Evolutionary conservation across 2,888 invertebrate species (phyloP).

Genomic region (Dione juno): DNA sequence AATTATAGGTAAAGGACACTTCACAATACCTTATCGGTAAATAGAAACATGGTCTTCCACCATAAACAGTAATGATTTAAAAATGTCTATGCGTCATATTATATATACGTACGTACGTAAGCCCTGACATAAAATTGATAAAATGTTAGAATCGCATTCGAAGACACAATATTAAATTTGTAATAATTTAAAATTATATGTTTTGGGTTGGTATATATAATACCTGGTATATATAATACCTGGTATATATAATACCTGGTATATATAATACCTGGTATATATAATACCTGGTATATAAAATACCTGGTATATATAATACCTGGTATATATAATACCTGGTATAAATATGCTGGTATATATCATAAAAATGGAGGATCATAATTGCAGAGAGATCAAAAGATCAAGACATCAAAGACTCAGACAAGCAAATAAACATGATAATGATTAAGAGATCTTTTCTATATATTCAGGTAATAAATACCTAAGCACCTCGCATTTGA

Average conservation of each 20-base stretch:
- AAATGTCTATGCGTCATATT: slow-evolving; percentile 32
- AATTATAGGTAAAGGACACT: slow-evolving; percentile 34
- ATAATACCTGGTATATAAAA: too few relatives aligned
- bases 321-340: too few relatives aligned
- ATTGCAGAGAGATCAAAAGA: too few relatives aligned
- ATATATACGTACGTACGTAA: neutral
- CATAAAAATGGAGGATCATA: too few relatives aligned
- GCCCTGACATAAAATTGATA: slow-evolving; percentile 4
- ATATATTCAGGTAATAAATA: slow-evolving; percentile 11
- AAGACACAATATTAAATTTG: neutral
- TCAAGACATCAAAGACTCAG: neutral
- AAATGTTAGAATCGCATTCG: neutral
- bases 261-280: too few relatives aligned
- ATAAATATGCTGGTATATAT: too few relatives aligned
- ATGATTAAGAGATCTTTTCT: neutral
- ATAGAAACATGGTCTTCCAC: slow-evolving; percentile 32
- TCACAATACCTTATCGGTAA: slow-evolving; percentile 29
- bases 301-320: too few relatives aligned
- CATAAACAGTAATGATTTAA: slow-evolving; percentile 28
- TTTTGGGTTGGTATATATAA: too few relatives aligned
- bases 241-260: too few relatives aligned
- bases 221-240: too few relatives aligned
- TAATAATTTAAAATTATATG: neutral
- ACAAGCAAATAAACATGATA: neutral
- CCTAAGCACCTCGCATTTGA: slow-evolving; percentile 5